Evolutionary conservation across 2,888 invertebrate species (phyloP), one percentile per base, ranked within the genome.

Genomic region (Heteromurus nitidus): DNA sequence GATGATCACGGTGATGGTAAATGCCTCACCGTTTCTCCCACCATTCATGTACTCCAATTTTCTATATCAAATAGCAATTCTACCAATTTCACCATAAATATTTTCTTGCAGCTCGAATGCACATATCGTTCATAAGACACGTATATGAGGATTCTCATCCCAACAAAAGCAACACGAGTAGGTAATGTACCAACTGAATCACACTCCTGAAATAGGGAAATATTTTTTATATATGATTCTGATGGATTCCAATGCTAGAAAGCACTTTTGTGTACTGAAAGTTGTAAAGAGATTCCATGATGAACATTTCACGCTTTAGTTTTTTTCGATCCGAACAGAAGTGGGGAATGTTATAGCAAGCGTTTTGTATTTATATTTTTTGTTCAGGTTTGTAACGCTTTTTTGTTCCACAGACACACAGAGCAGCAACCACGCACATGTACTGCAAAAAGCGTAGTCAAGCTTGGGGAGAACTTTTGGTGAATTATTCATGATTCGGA

Each of bases 401-500:
- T n/a, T n/a, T n/a, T n/a, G n/a, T n/a, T n/a, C n/a, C n/a, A n/a
- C n/a, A n/a, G n/a, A n/a, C n/a, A n/a, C n/a, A n/a, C n/a, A n/a
- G n/a, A n/a, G n/a, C n/a, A n/a, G n/a, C n/a, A n/a, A n/a, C n/a
- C n/a, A n/a, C n/a, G n/a, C n/a, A n/a, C n/a, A 58, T 28, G 5
- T n/a, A 31, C 31, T 20, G 36, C 28, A 53, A 53, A 36, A 64
- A 31, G 53, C 22, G 20, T 53, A 62, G 62, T 47, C 28, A 28
- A 26, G 68, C 55, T 60, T 26, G 24, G 24, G 28, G 53, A 58
- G 60, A 68, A 47, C 68, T 68, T 68, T 76, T 53, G 22, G 77
- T 77, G 77, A 77, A 77, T 77, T 69, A 77, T 77, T 77, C 77
- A 77, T 77, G 68, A 69, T 62, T 68, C 53, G 62, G 58, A 47